Evolutionary conservation across 2,797 vertebrate genomes (phyloP).

Genomic region (Monodelphis domestica): DNA sequence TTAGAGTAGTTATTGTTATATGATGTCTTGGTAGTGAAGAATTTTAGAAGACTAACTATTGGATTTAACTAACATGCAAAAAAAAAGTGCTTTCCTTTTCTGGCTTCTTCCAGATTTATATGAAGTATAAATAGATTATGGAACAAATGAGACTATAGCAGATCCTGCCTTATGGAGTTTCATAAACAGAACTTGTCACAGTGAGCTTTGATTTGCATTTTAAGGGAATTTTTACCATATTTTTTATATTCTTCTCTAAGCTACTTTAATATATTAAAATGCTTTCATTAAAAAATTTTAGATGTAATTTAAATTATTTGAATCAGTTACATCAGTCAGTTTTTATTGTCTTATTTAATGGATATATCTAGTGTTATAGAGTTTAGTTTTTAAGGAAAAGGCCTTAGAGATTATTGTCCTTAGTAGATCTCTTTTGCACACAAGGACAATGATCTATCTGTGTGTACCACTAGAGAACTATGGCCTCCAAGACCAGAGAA

Average conservation of each 20-base stretch:
- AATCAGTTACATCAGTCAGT: no score
- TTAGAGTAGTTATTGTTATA: background rate
- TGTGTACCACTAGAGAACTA: background rate
- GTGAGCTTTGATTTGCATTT: background rate
- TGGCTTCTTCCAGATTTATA: background rate
- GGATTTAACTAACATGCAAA: background rate
- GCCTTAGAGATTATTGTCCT: background rate
- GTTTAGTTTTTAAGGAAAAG: background rate
- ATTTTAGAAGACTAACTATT: background rate
- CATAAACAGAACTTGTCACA: background rate
- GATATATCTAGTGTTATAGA: background rate
- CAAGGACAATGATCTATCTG: background rate
- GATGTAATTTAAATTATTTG: background rate
- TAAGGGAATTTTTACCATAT: background rate
- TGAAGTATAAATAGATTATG: background rate
- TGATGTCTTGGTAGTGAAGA: background rate
- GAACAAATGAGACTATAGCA: background rate
- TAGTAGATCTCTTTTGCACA: background rate
- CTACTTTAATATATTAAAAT: background rate
- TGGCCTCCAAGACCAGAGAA: background rate
- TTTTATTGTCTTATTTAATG: background rate
- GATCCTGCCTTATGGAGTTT: background rate
- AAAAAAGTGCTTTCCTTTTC: background rate
- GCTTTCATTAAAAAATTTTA: background rate
- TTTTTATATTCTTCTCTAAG: background rate